Evolutionary conservation across 2,797 vertebrate genomes (phyloP), one percentile per base, ranked within the genome.

Genomic region (Eulemur rubriventer): DNA sequence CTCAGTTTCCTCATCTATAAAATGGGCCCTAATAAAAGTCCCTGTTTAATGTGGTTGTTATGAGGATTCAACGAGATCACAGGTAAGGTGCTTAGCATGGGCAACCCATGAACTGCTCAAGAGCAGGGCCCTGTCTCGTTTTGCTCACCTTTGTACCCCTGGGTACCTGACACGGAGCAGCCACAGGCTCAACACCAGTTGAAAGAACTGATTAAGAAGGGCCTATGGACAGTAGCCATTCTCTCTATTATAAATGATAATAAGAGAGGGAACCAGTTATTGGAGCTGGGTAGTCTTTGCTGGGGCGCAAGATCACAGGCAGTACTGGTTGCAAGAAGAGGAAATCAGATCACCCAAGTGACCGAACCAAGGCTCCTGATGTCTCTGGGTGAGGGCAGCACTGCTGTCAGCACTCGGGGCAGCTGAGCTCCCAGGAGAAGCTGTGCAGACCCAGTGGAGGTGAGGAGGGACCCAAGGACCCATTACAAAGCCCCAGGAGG

Each of bases 391-490:
- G 12, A 63, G 43, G 61, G 59, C 9, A 0, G 3, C 63, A 1
- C 38, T 4, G 72, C 70, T 13, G n/a, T 88, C 73, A 0, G 73
- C 8, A 14, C 11, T 1, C 43, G 30, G 35, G 48, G 6, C 82
- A 35, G 6, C 24, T 7, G 50, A 59, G 80, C 7, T 38, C 82
- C 59, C 14, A 38, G 48, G 35, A 70, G 69, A 83, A 33, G 63
- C 28, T 1, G 0, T 2, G n/a, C 8, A 63, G 41, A 17, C 28
- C 79, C 28, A 17, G 48, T 7, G 3, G 9, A 0, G 4, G 43
- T 7, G 59, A 61, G 20, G 69, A n/a, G 78, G 67, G 50, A 76
- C n/a, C 28, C 4, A 0, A 6, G 18, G 33, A 57, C 35, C 35
- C 65, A 10, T 17, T 6, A 26, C 17, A 4, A 6, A 6, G 3